These are phyloP conservation scores for Onychostruthus taczanowskii DNA, from an alignment of 2,113 vertebrate species.

Conservation along the genomic window DNA sequence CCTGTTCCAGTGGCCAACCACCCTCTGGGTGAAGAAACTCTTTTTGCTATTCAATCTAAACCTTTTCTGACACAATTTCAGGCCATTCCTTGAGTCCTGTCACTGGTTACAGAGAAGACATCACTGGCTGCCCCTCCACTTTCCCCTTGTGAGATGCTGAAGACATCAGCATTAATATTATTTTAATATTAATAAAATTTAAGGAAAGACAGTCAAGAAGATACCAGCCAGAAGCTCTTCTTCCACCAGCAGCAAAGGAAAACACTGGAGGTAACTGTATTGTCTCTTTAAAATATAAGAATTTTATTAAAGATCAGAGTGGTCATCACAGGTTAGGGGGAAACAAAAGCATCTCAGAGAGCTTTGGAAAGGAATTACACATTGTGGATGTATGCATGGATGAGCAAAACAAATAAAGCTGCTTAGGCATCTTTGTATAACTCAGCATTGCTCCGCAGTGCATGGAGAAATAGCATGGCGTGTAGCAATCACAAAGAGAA, in stretches of 20 bases:
- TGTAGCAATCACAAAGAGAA: not conserved
- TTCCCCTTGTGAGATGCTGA: not conserved
- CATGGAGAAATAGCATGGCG: not conserved
- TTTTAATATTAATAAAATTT: not conserved
- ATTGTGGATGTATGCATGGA: not conserved
- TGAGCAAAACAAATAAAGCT: not conserved
- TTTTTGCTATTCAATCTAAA: not conserved
- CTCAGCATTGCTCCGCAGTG: not conserved
- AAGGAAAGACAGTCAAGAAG: not conserved
- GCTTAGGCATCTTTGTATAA: not conserved
- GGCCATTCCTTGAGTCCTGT: not conserved
- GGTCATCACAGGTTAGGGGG: not conserved
- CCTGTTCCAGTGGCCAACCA: not conserved
- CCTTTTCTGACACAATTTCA: not conserved
- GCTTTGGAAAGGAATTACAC: not conserved
- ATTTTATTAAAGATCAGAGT: not conserved
- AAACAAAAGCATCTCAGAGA: not conserved
- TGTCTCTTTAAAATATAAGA: not conserved
- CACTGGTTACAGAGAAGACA: not conserved
- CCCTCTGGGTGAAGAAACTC: not conserved
- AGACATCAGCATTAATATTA: not conserved
- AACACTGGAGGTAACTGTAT: not conserved
- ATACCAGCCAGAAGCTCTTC: not conserved
- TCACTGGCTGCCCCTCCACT: not conserved
- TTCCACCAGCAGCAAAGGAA: not conserved